phyloP scores from a whole-genome alignment of 2,888 invertebrate species.

The Phaedon cochleariae region DNA sequence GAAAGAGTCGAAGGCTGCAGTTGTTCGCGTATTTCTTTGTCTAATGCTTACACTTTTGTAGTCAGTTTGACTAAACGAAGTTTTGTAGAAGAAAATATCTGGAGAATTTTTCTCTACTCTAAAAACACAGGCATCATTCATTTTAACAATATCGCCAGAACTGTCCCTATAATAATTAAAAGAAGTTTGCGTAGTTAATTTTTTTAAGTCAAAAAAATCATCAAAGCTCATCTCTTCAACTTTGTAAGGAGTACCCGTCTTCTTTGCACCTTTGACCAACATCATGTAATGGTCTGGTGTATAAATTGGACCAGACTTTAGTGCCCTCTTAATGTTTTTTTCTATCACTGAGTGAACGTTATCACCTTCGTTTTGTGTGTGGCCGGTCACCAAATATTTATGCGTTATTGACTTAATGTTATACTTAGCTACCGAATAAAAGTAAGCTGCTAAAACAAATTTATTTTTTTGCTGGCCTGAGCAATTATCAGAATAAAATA shows the following conservation, averaged over 20 bases:
- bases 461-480: conserved; percentile 17
- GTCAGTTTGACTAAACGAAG: too few relatives aligned
- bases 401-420: conserved; percentile 16
- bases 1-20: too few relatives aligned
- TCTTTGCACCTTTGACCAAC: background rate
- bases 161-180: too few relatives aligned
- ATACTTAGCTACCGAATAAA: conserved; percentile 16
- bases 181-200: background rate
- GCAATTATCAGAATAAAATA: conserved; percentile 25
- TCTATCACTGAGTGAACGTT: conserved; percentile 22
- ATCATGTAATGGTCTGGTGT: conserved; percentile 10
- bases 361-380: conserved; percentile 18
- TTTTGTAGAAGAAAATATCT: too few relatives aligned
- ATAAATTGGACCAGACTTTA: too few relatives aligned
- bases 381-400: too few relatives aligned
- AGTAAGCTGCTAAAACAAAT: conserved; percentile 14
- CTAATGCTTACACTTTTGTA: too few relatives aligned
- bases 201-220: conserved; percentile 11
- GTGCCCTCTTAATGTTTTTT: conserved; percentile 24
- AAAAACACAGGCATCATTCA: too few relatives aligned
- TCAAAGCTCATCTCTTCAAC: conserved; percentile 19
- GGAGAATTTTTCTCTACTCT: too few relatives aligned
- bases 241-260: background rate
- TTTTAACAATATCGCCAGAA: too few relatives aligned
- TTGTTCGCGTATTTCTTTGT: too few relatives aligned